Base-by-base conservation (phyloP, 1,140 invertebrate genomes). In the Sitodiplosis mosellana region DNA sequence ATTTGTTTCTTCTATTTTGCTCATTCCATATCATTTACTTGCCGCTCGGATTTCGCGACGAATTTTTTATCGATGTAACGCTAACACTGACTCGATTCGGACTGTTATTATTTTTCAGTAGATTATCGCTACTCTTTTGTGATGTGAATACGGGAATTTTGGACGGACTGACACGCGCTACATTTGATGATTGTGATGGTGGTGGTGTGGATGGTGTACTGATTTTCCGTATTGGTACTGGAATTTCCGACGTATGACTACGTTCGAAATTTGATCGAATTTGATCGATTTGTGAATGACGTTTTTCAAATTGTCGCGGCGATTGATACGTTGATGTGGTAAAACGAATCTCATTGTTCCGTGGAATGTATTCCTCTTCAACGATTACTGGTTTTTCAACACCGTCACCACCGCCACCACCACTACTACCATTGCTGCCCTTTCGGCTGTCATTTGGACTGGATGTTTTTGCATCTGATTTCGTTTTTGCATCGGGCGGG, bases 261-360 rank as follows among this genome's bases (percentile, higher is more conserved):
- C 63, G 65, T 49, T 68, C 66, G 46, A 68, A 68, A 49, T 66
- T 67, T 1, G 64, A 66, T 20, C 63, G 56, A 21, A 68, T 53
- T 41, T 64, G 54, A 54, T 68, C 66, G 37, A 68, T 64, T 48
- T 64, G 62, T 71, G 74, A 14, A 70, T 56, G 50, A 71, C 52
- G 48, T 65, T 66, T 47, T 64, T 60, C 8, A 60, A 57, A 51
- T 49, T 45, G 58, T 64, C 2, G 52, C 49, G 0, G 65, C 50
- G 63, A 62, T 65, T 74, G 72, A 54, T 75, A 74, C 21, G 71
- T 74, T 0, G 73, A 68, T 17, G 73, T 75, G 22, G 69, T 65
- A 56, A 75, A 75, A 57, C 72, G 68, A 48, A 75, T 75, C 46
- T 71, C 69, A 46, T 67, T 67, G 57, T 69, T 70, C 51, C 67